Percentiles rank a stretch among this genome's conserved stretches.
These are phyloP conservation scores for Ectemnius lituratus DNA, from an alignment of 2,888 invertebrate genomes.

Conservation along the genomic window DNA sequence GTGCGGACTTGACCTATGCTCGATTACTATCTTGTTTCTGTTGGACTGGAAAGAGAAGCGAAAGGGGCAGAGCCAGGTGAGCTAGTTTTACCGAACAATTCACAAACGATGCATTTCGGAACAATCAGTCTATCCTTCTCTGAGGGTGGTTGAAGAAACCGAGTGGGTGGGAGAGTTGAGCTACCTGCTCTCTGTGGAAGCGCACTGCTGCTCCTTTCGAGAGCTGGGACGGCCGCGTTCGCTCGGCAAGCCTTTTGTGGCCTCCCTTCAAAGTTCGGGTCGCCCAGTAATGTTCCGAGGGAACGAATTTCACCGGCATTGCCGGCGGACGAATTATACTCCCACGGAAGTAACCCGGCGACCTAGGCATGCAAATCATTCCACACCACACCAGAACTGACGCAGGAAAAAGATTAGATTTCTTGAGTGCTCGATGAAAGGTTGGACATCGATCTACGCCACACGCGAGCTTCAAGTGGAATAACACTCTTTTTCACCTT, in stretches of 20 bases:
- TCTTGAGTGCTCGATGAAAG: no score
- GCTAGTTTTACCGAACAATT: constrained; percentile 10
- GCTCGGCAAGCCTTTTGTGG: constrained; percentile 28
- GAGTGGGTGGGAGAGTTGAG: not conserved
- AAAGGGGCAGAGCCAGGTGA: not conserved
- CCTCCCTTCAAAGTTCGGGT: constrained; percentile 36
- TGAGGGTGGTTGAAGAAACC: not conserved
- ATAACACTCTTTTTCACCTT: no score
- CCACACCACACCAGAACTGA: not conserved
- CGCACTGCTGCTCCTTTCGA: constrained; percentile 18
- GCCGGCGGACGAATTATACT: constrained; percentile 45
- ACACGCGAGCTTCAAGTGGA: no score
- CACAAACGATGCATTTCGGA: constrained; percentile 27
- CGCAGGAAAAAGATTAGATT: not conserved
- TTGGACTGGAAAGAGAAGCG: not conserved
- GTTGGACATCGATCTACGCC: no score
- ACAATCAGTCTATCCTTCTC: constrained; percentile 42
- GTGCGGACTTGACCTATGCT: constrained; percentile 36
- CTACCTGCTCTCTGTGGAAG: constrained; percentile 4
- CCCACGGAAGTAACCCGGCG: constrained; percentile 24
- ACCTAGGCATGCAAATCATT: constrained; percentile 36
- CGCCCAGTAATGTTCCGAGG: constrained; percentile 29
- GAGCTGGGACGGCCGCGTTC: no score
- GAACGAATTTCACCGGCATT: constrained; percentile 47
- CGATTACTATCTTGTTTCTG: constrained; percentile 22